phyloP scores from a whole-genome alignment of 2,888 invertebrate genomes.

The Plusia festucae region DNA sequence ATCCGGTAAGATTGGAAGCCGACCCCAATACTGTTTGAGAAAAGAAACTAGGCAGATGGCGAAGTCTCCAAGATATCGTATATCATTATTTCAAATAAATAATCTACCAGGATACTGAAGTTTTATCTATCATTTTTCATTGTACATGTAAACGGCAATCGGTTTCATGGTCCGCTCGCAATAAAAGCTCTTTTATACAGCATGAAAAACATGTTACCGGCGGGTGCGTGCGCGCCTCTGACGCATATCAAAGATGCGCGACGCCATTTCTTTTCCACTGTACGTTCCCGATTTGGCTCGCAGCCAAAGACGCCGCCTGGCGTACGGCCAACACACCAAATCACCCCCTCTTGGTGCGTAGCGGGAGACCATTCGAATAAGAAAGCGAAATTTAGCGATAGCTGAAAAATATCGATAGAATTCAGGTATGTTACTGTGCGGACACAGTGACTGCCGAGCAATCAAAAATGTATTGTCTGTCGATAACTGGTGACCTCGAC shows the following conservation, averaged over 20 bases:
- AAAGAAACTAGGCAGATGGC: no score
- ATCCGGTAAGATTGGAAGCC: no score
- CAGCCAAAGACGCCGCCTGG: constrained; percentile 85
- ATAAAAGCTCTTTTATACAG: constrained; percentile 65
- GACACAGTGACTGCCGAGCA: no score
- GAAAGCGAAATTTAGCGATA: constrained; percentile 17
- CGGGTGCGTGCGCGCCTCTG: constrained; percentile 81
- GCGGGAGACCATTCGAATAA: constrained; percentile 59
- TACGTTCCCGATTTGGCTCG: constrained; percentile 80
- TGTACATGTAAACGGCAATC: constrained; percentile 39
- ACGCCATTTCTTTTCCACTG: constrained; percentile 85
- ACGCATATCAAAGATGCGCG: constrained; percentile 89
- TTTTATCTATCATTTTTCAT: constrained; percentile 25
- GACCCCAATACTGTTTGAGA: no score
- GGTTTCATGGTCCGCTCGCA: constrained; percentile 57
- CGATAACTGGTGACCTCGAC: no score
- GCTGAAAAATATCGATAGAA: constrained; percentile 43
- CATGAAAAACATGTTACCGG: constrained; percentile 64
- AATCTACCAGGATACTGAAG: constrained; percentile 17
- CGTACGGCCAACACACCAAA: constrained; percentile 78
- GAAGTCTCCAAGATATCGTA: background rate
- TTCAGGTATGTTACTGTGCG: background rate
- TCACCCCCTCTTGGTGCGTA: constrained; percentile 75
- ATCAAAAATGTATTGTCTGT: no score
- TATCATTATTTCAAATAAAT: background rate